These are phyloP conservation scores for Sminthurinus signatus DNA, from an alignment of 1,140 invertebrate genomes.

Conservation along the genomic window DNA sequence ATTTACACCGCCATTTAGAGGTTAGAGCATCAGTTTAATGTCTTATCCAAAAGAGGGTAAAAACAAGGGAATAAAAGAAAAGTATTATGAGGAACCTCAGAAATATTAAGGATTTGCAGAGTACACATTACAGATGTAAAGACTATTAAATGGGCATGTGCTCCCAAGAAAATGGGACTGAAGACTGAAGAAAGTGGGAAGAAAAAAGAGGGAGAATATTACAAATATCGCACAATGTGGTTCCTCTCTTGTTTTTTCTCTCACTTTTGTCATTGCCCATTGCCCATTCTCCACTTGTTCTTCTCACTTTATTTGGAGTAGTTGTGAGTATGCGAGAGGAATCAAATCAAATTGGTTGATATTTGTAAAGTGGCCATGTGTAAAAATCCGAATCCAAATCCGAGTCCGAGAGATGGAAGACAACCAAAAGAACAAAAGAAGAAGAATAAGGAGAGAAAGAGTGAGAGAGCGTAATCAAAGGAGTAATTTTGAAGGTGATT, in stretches of 20 bases:
- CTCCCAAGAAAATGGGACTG: background rate
- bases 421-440: background rate
- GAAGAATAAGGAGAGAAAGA: background rate
- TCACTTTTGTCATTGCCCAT: no score
- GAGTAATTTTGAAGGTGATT: slow-evolving; percentile 31
- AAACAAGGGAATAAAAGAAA: background rate
- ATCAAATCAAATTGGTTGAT: slow-evolving; percentile 8
- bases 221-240: no score
- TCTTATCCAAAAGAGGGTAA: no score
- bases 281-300: no score
- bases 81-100: background rate
- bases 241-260: no score
- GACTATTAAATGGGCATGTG: background rate
- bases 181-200: background rate
- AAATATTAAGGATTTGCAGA: background rate
- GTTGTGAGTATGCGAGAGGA: background rate
- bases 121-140: background rate
- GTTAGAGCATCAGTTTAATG: no score
- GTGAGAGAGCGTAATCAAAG: slow-evolving; percentile 19
- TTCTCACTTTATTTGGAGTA: no score
- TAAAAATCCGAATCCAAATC: no score
- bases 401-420: background rate
- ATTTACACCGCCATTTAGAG: no score
- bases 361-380: no score
- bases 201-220: background rate